Evolutionary conservation across 2,797 vertebrate species (phyloP).

Genomic region (Cheracebus regulus): DNA sequence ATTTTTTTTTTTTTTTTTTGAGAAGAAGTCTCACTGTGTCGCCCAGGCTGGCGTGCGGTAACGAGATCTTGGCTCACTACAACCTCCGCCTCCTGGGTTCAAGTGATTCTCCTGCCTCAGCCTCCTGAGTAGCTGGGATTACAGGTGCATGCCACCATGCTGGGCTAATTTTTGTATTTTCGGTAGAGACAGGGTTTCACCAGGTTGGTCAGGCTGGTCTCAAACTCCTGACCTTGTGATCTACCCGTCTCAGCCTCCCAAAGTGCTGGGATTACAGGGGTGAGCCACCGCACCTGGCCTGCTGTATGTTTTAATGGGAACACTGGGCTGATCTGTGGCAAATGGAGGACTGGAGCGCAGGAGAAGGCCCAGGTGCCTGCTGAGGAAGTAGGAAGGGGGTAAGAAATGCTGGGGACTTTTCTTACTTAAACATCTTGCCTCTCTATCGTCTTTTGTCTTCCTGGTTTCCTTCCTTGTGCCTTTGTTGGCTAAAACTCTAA

Average conservation of each 20-base stretch:
- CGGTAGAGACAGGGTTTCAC: background rate
- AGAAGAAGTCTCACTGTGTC: background rate
- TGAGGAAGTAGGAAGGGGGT: background rate
- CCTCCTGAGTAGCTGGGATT: background rate
- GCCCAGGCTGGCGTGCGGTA: background rate
- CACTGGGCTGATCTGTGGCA: accelerated
- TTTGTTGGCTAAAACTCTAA: background rate
- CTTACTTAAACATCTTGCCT: too few species aligned
- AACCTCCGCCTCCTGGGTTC: background rate
- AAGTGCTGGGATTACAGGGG: background rate
- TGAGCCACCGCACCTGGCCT: background rate
- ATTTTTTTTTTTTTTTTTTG: background rate
- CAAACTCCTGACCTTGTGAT: background rate
- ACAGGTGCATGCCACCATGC: accelerated
- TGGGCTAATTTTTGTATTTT: background rate
- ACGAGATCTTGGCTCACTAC: background rate
- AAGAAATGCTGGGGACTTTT: background rate
- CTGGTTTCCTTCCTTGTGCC: background rate
- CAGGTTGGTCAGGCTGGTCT: background rate
- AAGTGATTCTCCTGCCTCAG: background rate
- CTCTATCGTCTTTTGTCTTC: background rate
- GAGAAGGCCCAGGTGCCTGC: background rate
- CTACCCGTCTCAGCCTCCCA: background rate
- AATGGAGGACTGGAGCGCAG: too few species aligned
- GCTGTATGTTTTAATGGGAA: background rate